These are phyloP conservation scores for Stichopus horrens DNA, from an alignment of 53 echinoderm and acorn worm species.

Conservation along the genomic window DNA sequence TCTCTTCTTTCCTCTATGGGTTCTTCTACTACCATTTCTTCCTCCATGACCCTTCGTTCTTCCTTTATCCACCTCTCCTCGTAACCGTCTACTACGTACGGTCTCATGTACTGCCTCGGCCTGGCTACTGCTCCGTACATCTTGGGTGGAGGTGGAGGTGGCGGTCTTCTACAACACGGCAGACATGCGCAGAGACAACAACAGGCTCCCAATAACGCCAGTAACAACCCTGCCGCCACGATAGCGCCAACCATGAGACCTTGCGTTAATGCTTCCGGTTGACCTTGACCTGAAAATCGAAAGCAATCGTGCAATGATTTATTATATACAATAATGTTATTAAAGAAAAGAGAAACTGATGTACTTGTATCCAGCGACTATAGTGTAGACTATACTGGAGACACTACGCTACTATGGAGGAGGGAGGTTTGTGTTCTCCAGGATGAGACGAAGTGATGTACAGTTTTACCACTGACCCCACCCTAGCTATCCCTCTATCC, in stretches of 20 bases:
- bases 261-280: background rate
- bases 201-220: background rate
- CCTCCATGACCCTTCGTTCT: background rate
- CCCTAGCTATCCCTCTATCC: no score
- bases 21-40: background rate
- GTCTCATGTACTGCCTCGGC: background rate
- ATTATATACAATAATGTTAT: no score
- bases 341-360: no score
- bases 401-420: no score
- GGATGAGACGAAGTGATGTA: no score
- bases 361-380: no score
- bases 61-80: background rate
- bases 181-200: background rate
- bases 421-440: no score
- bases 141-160: background rate
- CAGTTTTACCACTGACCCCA: no score
- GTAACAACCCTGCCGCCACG: background rate
- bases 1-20: background rate
- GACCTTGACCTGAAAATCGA: background rate
- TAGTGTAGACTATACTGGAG: no score
- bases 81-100: background rate
- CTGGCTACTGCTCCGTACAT: background rate
- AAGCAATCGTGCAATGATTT: background rate
- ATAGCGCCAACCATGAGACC: constrained; percentile 1
- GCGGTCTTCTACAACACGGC: background rate